Evolutionary conservation across 1,140 invertebrate species (phyloP), one percentile per base, ranked within the genome.

Genomic region (Samia ricini): DNA sequence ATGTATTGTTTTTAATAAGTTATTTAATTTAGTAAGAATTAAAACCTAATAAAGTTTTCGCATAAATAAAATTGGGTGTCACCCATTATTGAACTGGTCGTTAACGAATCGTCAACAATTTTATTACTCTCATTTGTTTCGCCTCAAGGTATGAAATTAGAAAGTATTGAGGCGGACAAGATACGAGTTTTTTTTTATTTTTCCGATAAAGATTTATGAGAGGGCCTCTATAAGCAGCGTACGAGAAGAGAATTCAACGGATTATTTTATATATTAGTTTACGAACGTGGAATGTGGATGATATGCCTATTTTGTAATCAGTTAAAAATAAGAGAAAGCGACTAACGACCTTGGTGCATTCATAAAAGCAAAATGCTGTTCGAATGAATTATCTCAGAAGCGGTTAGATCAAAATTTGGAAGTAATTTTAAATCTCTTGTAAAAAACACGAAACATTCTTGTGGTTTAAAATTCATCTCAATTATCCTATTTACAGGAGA

Each of bases 171-270:
- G 68, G 66, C 73, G 66, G 64, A 64, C 60, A 77, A 42, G 71
- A 77, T 72, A 69, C 61, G 59, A 64, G 58, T 67, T 66, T 73
- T 83, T 81, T 77, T 80, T 56, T 56, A 72, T 83, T 77, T 75
- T 71, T 72, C 75, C 81, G 76, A 82, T 82, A 80, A 77, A 85
- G 80, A 89, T 87, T 87, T 87, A 87, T 79, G 72, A 77, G 75
- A 69, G 63, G 75, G 68, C 73, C 72, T 48, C n/a, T 48, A 58
- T 48, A 48, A 58, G 23, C 33, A 58, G 23, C 33, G 33, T 15
- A 42, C 33, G 33, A 42, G 33, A 42, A 42, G 33, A 42, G 33
- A 42, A 42, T 42, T 42, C 8, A 22, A 52, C 51, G 20, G n/a
- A 6, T 23, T 23, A 52, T 22, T 52, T 52, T 52, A 52, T n/a